Conservation (phyloP, 2,113 vertebrate genomes). For the Motacilla tschutschensis region DNA sequence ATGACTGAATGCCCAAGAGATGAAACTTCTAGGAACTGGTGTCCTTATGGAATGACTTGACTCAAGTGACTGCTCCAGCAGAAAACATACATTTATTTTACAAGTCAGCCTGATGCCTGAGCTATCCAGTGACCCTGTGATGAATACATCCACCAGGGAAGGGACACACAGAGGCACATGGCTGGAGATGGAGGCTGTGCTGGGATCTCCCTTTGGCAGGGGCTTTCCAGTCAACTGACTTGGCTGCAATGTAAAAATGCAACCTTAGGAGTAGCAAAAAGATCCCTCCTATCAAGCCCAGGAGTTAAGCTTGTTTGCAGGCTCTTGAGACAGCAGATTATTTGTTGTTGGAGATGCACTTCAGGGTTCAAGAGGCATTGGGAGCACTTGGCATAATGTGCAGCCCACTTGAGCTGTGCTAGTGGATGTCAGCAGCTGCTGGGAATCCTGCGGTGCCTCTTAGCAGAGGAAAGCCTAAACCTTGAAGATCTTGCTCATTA, state of each 20-base stretch:
- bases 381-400: constrained; percentile 12
- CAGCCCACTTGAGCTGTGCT: constrained; percentile 34
- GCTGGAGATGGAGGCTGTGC: not conserved
- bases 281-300: not conserved
- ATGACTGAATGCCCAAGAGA: not conserved
- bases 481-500: not conserved
- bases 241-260: not conserved
- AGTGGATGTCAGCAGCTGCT: not conserved
- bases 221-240: not conserved
- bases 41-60: fast-evolving
- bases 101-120: not conserved
- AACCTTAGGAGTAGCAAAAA: not conserved
- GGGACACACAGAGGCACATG: not conserved
- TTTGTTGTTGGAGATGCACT: constrained; percentile 19
- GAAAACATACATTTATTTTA: not conserved
- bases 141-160: not conserved
- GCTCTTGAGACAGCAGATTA: not conserved
- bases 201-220: not conserved
- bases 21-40: not conserved
- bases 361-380: constrained; percentile 40
- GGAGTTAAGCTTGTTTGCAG: constrained; percentile 9
- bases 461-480: not conserved
- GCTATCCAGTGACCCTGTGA: not conserved
- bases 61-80: not conserved
- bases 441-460: not conserved